phyloP scores from a whole-genome alignment of 1,140 invertebrate species.

The Oreohelix idahoensis region DNA sequence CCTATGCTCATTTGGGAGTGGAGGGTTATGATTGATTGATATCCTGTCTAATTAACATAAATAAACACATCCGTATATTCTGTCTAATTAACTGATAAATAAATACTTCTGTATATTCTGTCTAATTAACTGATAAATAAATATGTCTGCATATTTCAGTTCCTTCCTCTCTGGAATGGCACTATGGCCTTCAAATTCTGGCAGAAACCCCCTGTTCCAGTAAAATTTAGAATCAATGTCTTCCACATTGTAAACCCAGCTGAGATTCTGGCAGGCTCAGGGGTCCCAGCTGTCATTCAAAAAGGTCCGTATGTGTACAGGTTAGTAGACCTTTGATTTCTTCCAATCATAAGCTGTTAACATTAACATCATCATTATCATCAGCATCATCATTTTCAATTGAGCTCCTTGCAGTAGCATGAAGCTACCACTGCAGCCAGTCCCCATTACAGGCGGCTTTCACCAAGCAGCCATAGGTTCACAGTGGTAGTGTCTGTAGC shows the following conservation, averaged over 20 bases:
- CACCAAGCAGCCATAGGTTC: too few species aligned
- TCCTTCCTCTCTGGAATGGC: slow-evolving; percentile 61
- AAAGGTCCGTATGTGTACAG: slow-evolving; percentile 82
- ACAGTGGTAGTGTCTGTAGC: too few species aligned
- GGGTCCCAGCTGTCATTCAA: slow-evolving; percentile 85
- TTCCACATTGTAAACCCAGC: slow-evolving; percentile 94
- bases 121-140: neutral
- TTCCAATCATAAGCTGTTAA: too few species aligned
- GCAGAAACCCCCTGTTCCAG: slow-evolving; percentile 72
- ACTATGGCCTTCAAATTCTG: slow-evolving; percentile 69
- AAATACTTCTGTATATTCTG: neutral
- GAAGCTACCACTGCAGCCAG: too few species aligned
- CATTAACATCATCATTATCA: too few species aligned
- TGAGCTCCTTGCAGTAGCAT: too few species aligned
- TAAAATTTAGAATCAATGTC: slow-evolving; percentile 76
- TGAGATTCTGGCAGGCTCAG: slow-evolving; percentile 86
- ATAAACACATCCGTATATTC: neutral
- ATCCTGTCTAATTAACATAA: neutral
- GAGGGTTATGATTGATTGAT: too few species aligned
- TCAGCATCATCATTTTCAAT: too few species aligned
- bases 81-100: neutral
- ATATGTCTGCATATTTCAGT: slow-evolving; percentile 39
- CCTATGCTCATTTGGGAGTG: too few species aligned
- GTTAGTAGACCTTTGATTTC: too few species aligned
- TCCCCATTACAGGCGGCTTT: too few species aligned